phyloP scores from a whole-genome alignment of 2,113 vertebrate species.

The Microtus oregoni region DNA sequence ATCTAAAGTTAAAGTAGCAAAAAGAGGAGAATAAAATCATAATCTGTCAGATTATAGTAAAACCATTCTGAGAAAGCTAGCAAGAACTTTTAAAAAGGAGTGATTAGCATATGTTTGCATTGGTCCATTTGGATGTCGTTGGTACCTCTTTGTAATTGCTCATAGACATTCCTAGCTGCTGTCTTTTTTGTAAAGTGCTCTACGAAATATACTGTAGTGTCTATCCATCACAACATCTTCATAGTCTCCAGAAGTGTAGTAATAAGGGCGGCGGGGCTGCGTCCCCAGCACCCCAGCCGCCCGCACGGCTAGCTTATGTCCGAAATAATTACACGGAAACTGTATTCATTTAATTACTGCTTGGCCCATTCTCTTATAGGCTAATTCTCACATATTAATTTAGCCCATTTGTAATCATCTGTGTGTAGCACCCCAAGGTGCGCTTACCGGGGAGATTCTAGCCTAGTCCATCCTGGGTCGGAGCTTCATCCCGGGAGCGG shows the following conservation, averaged over 20 bases:
- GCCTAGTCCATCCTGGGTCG: too few species aligned
- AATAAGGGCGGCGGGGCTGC: too few species aligned
- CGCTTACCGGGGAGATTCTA: too few species aligned
- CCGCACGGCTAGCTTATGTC: too few species aligned
- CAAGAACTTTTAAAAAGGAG: background rate
- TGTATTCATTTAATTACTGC: too few species aligned
- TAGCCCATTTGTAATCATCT: too few species aligned
- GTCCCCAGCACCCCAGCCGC: too few species aligned
- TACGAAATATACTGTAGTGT: background rate
- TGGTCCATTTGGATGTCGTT: background rate
- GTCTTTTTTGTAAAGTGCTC: background rate
- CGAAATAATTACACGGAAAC: too few species aligned
- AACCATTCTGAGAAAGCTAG: background rate
- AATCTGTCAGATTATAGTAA: background rate
- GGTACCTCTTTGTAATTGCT: background rate
- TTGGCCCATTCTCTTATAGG: too few species aligned
- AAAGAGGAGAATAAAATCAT: background rate
- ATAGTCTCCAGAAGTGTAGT: background rate
- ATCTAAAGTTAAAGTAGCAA: background rate
- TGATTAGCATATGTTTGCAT: background rate
- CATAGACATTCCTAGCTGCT: background rate
- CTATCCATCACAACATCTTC: background rate
- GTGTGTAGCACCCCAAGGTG: too few species aligned
- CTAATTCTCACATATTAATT: too few species aligned
- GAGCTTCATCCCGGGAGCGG: too few species aligned